A percentile compares a stretch with the other conserved stretches of the same genome.
These are phyloP conservation scores for Prionchulus punctatus DNA, from an alignment of 2,888 invertebrate genomes.

Conservation along the genomic window DNA sequence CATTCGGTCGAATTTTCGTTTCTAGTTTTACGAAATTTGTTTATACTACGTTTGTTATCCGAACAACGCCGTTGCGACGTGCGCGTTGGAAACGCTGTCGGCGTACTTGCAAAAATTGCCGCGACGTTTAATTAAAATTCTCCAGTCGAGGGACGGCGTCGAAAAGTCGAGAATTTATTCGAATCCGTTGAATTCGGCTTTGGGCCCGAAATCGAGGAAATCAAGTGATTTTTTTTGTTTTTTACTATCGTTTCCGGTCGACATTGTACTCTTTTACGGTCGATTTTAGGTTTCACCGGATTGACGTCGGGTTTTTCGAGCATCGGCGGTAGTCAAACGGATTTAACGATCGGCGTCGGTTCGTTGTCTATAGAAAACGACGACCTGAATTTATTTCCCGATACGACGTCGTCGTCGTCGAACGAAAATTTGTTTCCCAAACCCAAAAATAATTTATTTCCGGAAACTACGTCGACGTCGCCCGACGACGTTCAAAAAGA, in stretches of 20 bases:
- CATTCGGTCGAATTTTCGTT: too few relatives aligned
- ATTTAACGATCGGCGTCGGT: neutral
- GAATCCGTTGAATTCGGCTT: neutral
- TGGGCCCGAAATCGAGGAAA: neutral
- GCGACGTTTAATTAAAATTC: constrained; percentile 22
- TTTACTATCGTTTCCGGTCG: neutral
- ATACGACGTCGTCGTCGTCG: neutral
- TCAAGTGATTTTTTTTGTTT: neutral
- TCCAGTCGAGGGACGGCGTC: constrained; percentile 42
- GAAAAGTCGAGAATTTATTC: constrained; percentile 33
- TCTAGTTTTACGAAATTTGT: constrained; percentile 37
- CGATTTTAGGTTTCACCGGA: constrained; percentile 1
- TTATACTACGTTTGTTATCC: constrained; percentile 42
- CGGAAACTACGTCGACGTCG: too few relatives aligned
- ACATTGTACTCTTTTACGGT: too few relatives aligned
- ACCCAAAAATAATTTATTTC: too few relatives aligned
- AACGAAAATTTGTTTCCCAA: too few relatives aligned
- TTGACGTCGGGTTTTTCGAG: constrained; percentile 1
- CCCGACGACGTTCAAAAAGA: too few relatives aligned
- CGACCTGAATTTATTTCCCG: neutral
- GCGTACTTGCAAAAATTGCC: constrained; percentile 35
- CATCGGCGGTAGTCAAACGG: constrained; percentile 7
- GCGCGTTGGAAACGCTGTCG: constrained; percentile 57
- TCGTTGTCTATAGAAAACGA: neutral
- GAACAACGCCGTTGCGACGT: constrained; percentile 74